phyloP scores from a whole-genome alignment of 2,888 invertebrate genomes.

The Cephus nigrinus region DNA sequence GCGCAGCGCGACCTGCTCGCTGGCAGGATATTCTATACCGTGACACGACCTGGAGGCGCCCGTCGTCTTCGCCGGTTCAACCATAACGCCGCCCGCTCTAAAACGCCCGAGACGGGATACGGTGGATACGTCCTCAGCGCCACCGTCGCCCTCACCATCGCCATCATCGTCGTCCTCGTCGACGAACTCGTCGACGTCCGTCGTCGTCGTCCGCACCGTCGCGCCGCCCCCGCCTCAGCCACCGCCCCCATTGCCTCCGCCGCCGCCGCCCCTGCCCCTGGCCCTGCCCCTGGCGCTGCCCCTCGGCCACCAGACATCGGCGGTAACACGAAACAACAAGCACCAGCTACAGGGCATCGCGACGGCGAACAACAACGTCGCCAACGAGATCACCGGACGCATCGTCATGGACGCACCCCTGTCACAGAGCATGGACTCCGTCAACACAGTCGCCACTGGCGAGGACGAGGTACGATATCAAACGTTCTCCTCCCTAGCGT shows the following conservation, averaged over 20 bases:
- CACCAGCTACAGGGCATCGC: slow-evolving; percentile 55
- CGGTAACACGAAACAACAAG: slow-evolving; percentile 20
- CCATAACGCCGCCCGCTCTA: slow-evolving; percentile 66
- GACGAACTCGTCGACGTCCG: slow-evolving; percentile 55
- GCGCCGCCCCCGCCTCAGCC: slow-evolving; percentile 34
- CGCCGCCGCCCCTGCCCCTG: slow-evolving; percentile 56
- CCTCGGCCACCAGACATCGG: slow-evolving; percentile 28
- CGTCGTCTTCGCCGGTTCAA: slow-evolving; percentile 65
- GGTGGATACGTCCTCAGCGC: slow-evolving; percentile 63
- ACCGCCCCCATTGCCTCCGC: slow-evolving; percentile 20
- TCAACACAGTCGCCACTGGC: slow-evolving; percentile 89
- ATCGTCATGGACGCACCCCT: slow-evolving; percentile 80
- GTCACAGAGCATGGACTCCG: slow-evolving; percentile 98
- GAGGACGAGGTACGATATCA: slow-evolving; percentile 93
- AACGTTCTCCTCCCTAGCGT: slow-evolving; percentile 31
- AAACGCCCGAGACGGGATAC: slow-evolving; percentile 66
- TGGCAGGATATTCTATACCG: slow-evolving; percentile 37
- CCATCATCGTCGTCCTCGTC: slow-evolving; percentile 10
- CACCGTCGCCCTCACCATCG: slow-evolving; percentile 40
- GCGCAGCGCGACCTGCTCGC: slow-evolving; percentile 30
- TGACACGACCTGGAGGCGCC: slow-evolving; percentile 63
- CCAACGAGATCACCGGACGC: slow-evolving; percentile 55
- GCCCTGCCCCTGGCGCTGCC: slow-evolving; percentile 55
- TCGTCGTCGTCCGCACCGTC: slow-evolving; percentile 32
- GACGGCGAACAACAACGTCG: slow-evolving; percentile 54